Base-by-base conservation (phyloP, 2,888 invertebrate species). In the Xanthia togata region DNA sequence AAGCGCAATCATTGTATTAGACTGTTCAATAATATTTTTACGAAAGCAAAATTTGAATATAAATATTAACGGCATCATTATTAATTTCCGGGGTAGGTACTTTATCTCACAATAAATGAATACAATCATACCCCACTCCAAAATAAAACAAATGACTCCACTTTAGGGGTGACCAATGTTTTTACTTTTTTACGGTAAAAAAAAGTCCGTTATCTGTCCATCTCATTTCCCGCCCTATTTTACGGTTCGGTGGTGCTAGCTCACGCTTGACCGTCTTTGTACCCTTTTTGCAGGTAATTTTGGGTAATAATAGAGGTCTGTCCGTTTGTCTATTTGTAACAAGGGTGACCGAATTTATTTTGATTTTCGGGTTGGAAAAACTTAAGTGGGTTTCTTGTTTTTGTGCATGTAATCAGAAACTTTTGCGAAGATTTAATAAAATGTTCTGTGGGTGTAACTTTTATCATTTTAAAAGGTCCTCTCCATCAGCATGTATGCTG, bases 161-260 rank as follows among this genome's bases (percentile, higher is more conserved):
- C 62, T 78, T 17, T 69, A 78, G 60, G 67, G 63, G 35, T 74
- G 71, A 70, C 82, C 86, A 59, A 74, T 50, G 70, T 62, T 82
- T 73, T 73, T 70, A 68, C 63, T 78, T 70, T 72, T 78, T 68
- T 81, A 81, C 72, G 65, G 70, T 72, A n/a, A 67, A 76, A 78
- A 75, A 79, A 74, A 72, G 17, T 35, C 71, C 68, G 86, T 88
- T 88, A 88, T 86, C 86, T 78, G 82, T 83, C 84, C 68, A 86
- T 87, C 82, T 75, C 67, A 82, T 80, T 87, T 87, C 87, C 88
- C 78, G 78, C 84, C 85, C 84, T 79, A 82, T 87, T 82, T 82
- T 71, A 83, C 77, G 85, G 78, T 83, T 73, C 72, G 83, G 31
- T 69, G 59, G 76, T 87, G 86, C 76, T 72, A 71, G 73, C 87